Evolutionary conservation across 2,113 vertebrate species (phyloP).

Genomic region (Anhinga anhinga): DNA sequence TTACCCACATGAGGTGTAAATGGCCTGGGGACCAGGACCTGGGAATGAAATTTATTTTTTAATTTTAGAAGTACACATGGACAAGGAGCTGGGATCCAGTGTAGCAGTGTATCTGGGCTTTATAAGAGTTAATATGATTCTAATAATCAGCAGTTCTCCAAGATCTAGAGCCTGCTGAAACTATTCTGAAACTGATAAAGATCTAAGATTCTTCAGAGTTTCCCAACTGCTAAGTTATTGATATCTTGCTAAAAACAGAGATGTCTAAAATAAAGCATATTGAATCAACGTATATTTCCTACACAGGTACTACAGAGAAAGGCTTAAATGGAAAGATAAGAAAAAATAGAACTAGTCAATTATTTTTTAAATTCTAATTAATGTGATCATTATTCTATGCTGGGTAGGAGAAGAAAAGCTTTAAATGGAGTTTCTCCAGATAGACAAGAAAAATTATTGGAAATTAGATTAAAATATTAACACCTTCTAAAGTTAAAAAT

Average conservation of each 20-base stretch:
- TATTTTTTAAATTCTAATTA: background rate
- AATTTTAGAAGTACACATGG: background rate
- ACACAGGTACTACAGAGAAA: background rate
- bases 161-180: background rate
- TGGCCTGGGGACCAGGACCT: background rate
- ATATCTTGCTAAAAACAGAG: background rate
- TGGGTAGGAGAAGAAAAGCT: background rate
- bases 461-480: background rate
- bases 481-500: background rate
- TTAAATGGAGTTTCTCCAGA: background rate
- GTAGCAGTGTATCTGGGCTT: background rate
- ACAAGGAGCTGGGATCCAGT: background rate
- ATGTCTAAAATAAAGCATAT: background rate
- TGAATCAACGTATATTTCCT: background rate
- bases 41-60: background rate
- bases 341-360: background rate
- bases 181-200: background rate
- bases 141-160: background rate
- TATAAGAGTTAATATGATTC: background rate
- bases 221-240: background rate
- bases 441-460: background rate
- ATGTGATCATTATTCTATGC: background rate
- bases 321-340: background rate
- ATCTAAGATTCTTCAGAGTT: background rate
- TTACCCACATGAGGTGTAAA: background rate